Evolutionary conservation across 2,797 vertebrate genomes (phyloP), one percentile per base, ranked within the genome.

Genomic region (Girardinus metallicus): DNA sequence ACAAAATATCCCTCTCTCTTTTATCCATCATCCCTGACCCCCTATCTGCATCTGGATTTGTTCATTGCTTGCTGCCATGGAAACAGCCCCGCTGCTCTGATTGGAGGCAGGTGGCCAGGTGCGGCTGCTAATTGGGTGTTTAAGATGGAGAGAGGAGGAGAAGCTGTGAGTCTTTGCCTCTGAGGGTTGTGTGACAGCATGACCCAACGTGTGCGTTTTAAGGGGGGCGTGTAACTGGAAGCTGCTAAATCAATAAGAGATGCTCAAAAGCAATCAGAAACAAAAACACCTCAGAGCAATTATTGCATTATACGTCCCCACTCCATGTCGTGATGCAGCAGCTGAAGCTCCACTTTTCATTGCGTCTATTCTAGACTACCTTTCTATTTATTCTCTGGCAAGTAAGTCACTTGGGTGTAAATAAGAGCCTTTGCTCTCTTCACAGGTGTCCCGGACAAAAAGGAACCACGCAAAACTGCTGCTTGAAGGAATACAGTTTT

Each of bases 101-200:
- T 94, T 92, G 93, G 94, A 93, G 83, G 92, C 95, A 95, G 93
- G 93, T 95, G 93, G 92, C 90, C 89, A 90, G 90, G 90, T 93
- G 88, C 84, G 82, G 86, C 81, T 78, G 79, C 85, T 95, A 94
- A 95, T 90, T 83, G 76, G 84, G 46, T 80, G 80, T 88, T 95
- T 94, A 91, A 91, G 80, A 94, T 95, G 94, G 88, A 90, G 82
- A 85, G 75, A 11, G 83, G 79, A 81, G 34, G 81, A 80, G 87
- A 86, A 79, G 83, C 91, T 86, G 88, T 55, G 88, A 79, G 66
- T 80, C 75, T 73, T 51, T 15, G 73, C 83, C 26, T 82, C 73
- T 34, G 49, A 36, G 73, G 36, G 49, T 44, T 43, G 60, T 57
- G 83, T 34, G 76, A 36, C 76, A 78, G 84, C 55, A 43, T 80